A percentile compares a stretch with the other conserved stretches of the same genome.
Evolutionary conservation across 2,797 vertebrate species (phyloP).

Genomic region (Microhierax caerulescens): DNA sequence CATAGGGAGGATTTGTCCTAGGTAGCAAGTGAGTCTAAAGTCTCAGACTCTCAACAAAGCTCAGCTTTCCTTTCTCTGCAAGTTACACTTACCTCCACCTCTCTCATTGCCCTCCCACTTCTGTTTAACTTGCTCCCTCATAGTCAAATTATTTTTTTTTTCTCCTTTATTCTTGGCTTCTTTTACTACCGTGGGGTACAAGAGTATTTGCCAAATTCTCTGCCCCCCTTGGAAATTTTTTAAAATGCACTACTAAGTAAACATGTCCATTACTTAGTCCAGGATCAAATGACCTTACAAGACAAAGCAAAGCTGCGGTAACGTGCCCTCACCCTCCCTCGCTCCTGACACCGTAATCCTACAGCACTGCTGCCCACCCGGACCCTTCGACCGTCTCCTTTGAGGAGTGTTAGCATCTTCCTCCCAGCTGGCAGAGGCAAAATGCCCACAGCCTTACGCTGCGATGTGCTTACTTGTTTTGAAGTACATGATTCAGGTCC

Average conservation of each 20-base stretch:
- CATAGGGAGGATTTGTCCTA: not conserved
- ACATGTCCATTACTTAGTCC: not conserved
- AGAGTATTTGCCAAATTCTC: not conserved
- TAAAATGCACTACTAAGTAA: not conserved
- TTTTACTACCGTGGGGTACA: not conserved
- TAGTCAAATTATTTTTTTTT: not conserved
- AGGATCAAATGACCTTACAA: not conserved
- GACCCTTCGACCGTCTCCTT: not conserved
- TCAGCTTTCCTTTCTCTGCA: not conserved
- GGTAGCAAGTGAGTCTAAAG: not conserved
- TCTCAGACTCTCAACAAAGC: not conserved
- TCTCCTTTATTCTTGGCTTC: not conserved
- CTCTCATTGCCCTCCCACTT: not conserved
- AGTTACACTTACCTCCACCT: not conserved
- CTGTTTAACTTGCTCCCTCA: not conserved
- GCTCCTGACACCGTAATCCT: not conserved
- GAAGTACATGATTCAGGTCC: not conserved
- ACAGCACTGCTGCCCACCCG: accelerated
- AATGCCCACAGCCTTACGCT: not conserved
- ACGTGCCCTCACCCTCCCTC: not conserved
- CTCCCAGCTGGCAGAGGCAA: not conserved
- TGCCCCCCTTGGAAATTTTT: not conserved
- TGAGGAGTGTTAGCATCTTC: not conserved
- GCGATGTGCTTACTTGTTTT: not conserved
- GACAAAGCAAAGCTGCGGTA: not conserved